These are phyloP conservation scores for Rotaria macrura DNA, from an alignment of 2,888 invertebrate genomes.

Conservation along the genomic window DNA sequence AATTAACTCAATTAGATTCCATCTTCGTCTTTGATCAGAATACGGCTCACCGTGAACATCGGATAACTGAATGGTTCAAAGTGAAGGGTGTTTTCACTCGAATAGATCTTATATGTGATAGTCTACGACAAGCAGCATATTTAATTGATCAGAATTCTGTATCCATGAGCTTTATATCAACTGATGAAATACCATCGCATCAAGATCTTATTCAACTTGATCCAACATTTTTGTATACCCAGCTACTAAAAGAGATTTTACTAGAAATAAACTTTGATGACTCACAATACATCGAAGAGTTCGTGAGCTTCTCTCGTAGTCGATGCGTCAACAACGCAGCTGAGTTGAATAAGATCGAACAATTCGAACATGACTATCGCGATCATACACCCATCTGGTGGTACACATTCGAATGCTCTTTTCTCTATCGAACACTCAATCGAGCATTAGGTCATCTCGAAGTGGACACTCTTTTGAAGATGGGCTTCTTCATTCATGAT, in stretches of 20 bases:
- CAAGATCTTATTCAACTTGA: no score
- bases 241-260: background rate
- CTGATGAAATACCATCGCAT: background rate
- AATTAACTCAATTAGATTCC: background rate
- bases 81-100: background rate
- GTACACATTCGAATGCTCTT: background rate
- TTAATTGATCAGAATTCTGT: background rate
- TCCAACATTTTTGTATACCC: background rate
- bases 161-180: background rate
- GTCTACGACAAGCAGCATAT: background rate
- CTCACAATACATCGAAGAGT: background rate
- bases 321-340: background rate
- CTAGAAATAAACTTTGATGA: background rate
- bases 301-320: background rate
- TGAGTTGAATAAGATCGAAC: background rate
- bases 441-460: background rate
- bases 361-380: background rate
- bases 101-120: background rate
- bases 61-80: background rate
- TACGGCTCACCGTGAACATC: background rate
- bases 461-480: background rate
- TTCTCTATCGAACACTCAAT: background rate
- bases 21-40: background rate
- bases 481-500: no score
- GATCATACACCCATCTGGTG: background rate